These are phyloP conservation scores for Perithous albicinctus DNA, from an alignment of 2,888 invertebrate genomes.

Conservation along the genomic window DNA sequence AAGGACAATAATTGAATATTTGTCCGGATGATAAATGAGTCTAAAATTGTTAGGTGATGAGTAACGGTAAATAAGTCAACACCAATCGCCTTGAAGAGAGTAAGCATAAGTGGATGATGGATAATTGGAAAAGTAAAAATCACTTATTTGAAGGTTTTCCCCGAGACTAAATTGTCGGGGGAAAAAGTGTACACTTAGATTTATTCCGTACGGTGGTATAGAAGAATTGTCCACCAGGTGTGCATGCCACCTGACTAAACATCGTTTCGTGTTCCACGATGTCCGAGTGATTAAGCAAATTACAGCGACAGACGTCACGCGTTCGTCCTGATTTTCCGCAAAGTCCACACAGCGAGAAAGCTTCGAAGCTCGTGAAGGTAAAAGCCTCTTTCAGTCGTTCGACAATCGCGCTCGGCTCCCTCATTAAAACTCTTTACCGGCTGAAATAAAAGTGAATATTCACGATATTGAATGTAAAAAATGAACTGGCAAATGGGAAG, in stretches of 20 bases:
- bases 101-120: no score
- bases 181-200: no score
- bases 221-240: neutral
- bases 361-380: slow-evolving; percentile 9
- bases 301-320: slow-evolving; percentile 8
- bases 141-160: no score
- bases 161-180: no score
- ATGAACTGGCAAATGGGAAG: slow-evolving; percentile 33
- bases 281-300: slow-evolving; percentile 1
- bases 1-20: no score
- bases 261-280: neutral
- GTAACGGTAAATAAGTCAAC: no score
- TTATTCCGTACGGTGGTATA: no score
- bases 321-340: slow-evolving; percentile 9
- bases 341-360: neutral
- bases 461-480: neutral
- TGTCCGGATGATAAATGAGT: no score
- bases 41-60: no score
- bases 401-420: neutral
- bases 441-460: neutral
- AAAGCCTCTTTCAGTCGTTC: slow-evolving; percentile 20
- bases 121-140: no score
- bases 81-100: no score
- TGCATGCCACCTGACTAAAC: neutral
- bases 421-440: neutral